Evolutionary conservation across 2,113 vertebrate species (phyloP), one percentile per base, ranked within the genome.

Genomic region (Sitta europaea): DNA sequence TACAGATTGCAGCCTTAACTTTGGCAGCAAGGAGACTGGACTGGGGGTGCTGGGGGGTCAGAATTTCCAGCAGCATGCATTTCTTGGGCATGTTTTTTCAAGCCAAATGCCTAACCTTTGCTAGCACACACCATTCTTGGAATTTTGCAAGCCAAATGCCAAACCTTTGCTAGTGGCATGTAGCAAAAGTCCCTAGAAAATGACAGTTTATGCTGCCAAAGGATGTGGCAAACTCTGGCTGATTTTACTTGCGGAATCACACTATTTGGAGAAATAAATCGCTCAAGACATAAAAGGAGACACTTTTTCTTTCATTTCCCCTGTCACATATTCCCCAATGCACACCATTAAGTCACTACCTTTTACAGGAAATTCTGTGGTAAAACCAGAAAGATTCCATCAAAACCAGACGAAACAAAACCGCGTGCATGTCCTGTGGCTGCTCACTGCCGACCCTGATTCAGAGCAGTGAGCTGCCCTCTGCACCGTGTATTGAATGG

Each of bases 341-440:
- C 74, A 86, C 55, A 58, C 4, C 55, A 74, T 80, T n/a, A 76
- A 62, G 87, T 83, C 86, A 94, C 67, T 91, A 71, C 65, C 35
- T 24, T 74, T 45, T 43, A 55, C 63, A 75, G 84, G 84, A 96
- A 94, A 83, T 48, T 65, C 29, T 68, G 66, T 87, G 81, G 95
- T 96, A 80, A 88, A 96, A 77, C 9, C 27, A 95, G 86, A 97
- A 96, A 98, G 97, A 97, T 96, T 96, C 97, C 95, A 90, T 76
- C 51, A 23, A 55, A 91, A 87, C 20, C 48, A 50, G 25, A 68
- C 4, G 27, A 51, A 54, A 62, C 40, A 87, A 89, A 89, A 66
- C 68, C 19, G 54, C 25, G 66, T 93, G 94, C 58, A 45, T 58
- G 63, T 55, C n/a, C n/a, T 35, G 58, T 22, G 57, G 51, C 74